phyloP scores from a whole-genome alignment of 2,888 invertebrate species.

The Metalampra italica region DNA sequence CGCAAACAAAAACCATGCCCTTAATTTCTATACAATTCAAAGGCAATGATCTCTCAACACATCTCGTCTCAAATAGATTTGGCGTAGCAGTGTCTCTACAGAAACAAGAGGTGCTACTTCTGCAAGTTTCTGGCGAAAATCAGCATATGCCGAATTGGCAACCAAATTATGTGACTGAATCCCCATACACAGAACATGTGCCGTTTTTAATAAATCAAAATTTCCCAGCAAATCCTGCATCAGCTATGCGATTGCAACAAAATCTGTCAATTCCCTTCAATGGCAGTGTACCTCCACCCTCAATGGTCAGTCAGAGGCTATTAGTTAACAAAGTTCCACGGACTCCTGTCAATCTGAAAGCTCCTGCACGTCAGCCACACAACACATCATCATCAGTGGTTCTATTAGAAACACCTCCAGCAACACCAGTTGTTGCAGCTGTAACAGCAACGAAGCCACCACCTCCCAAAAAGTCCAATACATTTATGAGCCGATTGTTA shows the following conservation, averaged over 20 bases:
- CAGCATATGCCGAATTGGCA: conserved; percentile 47
- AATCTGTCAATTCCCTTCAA: conserved; percentile 52
- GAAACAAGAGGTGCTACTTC: conserved; percentile 64
- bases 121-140: conserved; percentile 39
- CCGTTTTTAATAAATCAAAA: conserved; percentile 65
- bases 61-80: conserved; percentile 61
- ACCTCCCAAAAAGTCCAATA: conserved; percentile 64
- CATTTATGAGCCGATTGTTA: conserved; percentile 73
- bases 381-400: conserved; percentile 22
- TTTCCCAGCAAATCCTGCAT: conserved; percentile 65
- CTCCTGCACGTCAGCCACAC: conserved; percentile 56
- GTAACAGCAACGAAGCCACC: conserved; percentile 29
- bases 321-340: conserved; percentile 52
- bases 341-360: conserved; percentile 51
- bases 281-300: conserved; percentile 43
- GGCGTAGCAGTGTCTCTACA: conserved; percentile 62
- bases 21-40: conserved; percentile 69
- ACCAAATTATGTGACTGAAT: conserved; percentile 39
- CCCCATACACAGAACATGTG: conserved; percentile 56
- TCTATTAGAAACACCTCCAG: conserved; percentile 18
- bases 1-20: conserved; percentile 52
- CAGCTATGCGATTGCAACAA: conserved; percentile 63
- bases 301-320: conserved; percentile 55
- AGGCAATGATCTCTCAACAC: conserved; percentile 67
- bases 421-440: conserved; percentile 24